These are phyloP conservation scores for Leptinotarsa haldemani DNA, from an alignment of 2,888 invertebrate genomes.

Conservation along the genomic window DNA sequence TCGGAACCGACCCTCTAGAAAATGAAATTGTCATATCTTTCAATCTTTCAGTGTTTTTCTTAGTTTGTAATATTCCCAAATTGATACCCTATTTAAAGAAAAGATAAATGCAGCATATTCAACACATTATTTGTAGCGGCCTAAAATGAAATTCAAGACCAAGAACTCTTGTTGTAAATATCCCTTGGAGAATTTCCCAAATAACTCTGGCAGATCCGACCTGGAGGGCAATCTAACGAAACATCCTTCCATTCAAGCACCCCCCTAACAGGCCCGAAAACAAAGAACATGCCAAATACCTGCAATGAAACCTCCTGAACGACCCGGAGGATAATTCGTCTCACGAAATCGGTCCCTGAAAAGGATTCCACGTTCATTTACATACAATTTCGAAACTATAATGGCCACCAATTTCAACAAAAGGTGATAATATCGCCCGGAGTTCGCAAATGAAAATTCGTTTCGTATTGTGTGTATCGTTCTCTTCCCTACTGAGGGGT, in stretches of 20 bases:
- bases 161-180: no score
- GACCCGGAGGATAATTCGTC: slow-evolving; percentile 5
- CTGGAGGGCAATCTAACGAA: neutral
- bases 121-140: no score
- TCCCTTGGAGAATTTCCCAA: neutral
- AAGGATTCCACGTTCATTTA: slow-evolving; percentile 20
- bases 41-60: no score
- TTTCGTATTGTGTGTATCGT: slow-evolving; percentile 24
- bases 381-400: slow-evolving; percentile 26
- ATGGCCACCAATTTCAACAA: slow-evolving; percentile 26
- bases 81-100: no score
- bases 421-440: slow-evolving; percentile 29
- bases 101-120: no score
- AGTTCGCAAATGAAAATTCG: slow-evolving; percentile 32
- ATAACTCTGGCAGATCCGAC: neutral
- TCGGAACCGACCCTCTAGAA: no score
- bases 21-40: no score
- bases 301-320: slow-evolving; percentile 6
- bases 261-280: neutral
- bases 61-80: no score
- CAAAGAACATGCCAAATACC: neutral
- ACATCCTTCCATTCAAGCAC: neutral
- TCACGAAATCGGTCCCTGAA: neutral
- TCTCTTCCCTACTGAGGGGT: neutral
- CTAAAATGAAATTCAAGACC: no score